phyloP scores from a whole-genome alignment of 2,888 invertebrate genomes.

The Dicranocentrus wangi region DNA sequence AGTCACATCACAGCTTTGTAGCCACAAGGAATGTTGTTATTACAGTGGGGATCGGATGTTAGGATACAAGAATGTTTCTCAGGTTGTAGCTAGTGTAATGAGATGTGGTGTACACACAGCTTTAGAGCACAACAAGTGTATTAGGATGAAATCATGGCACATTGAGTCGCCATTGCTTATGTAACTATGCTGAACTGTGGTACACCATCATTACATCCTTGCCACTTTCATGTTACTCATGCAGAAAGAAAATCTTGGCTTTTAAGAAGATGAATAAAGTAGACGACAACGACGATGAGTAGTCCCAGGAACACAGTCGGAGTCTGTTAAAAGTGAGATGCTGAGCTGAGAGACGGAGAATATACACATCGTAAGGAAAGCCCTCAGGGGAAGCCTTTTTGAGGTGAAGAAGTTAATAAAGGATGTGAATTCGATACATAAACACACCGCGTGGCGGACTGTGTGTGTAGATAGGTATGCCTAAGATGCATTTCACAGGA shows the following conservation, averaged over 20 bases:
- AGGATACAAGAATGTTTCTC: no score
- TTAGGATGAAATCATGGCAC: not conserved
- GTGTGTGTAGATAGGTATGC: not conserved
- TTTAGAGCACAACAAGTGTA: no score
- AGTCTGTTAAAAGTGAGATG: constrained; percentile 3
- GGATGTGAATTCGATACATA: no score
- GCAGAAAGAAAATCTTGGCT: constrained; percentile 1
- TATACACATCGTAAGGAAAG: not conserved
- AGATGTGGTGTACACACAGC: no score
- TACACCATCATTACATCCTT: not conserved
- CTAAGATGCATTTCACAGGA: not conserved
- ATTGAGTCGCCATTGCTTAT: not conserved
- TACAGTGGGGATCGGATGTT: not conserved
- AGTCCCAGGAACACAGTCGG: constrained; percentile 25
- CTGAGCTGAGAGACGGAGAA: not conserved
- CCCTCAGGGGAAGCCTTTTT: constrained; percentile 44
- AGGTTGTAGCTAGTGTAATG: no score
- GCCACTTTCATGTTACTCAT: not conserved
- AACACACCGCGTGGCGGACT: no score
- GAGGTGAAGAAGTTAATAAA: constrained; percentile 6
- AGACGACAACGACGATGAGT: not conserved
- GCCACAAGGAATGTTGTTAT: constrained; percentile 21
- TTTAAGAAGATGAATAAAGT: not conserved
- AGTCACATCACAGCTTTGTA: constrained; percentile 7
- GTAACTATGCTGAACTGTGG: no score